phyloP scores from a whole-genome alignment of 2,888 invertebrate genomes.

The Hypercompe scribonia region DNA sequence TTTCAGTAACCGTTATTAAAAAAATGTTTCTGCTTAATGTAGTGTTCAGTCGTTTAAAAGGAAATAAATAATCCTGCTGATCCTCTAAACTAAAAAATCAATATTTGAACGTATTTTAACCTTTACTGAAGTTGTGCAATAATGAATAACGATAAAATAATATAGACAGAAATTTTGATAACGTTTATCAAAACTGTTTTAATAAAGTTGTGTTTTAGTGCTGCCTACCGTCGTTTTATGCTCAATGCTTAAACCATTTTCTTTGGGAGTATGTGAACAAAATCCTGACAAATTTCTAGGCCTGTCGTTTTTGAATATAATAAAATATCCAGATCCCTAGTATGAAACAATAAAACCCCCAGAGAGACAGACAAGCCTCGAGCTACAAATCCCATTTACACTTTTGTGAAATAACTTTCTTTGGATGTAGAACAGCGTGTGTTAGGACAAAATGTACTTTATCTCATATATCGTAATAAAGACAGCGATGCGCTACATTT shows the following conservation, averaged over 20 bases:
- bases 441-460: constrained; percentile 28
- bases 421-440: constrained; percentile 32
- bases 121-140: neutral
- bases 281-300: constrained; percentile 3
- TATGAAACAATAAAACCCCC: constrained; percentile 26
- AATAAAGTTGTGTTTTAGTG: neutral
- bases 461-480: constrained; percentile 31
- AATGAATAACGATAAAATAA: neutral
- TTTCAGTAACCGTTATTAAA: neutral
- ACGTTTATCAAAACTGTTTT: neutral
- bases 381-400: constrained; percentile 49
- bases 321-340: constrained; percentile 21
- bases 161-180: neutral
- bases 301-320: constrained; percentile 13
- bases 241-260: neutral
- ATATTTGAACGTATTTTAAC: neutral
- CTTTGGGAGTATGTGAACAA: neutral
- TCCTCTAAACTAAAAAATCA: neutral
- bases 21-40: neutral
- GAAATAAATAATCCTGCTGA: neutral
- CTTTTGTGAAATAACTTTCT: constrained; percentile 41
- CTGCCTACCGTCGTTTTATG: neutral
- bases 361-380: constrained; percentile 29
- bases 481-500: constrained; percentile 12
- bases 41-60: neutral